Base-by-base conservation (phyloP, 2,888 invertebrate genomes). In the Phyllotreta striolata region DNA sequence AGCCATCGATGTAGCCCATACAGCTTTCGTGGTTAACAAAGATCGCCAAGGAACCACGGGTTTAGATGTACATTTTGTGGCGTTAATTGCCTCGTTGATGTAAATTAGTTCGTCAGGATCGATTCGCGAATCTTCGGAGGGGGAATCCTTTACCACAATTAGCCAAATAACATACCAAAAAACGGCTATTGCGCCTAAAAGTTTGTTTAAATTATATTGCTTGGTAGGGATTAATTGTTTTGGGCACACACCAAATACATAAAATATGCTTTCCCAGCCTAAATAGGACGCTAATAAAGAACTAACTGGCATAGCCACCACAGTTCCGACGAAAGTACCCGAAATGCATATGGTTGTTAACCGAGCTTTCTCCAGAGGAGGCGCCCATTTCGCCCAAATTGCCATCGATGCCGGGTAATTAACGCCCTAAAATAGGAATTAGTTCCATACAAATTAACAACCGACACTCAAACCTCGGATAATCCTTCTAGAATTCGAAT, bases 381-480 rank as follows among this genome's bases (percentile, higher is more conserved):
- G 93, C n/a, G 92, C 89, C 94, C 94, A 94, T 55, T 88, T 87
- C 0, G 91, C 85, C 91, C 93, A 93, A 14, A 93, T 87, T 8
- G 5, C 6, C 10, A 52, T 7, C 5, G 39, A 8, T 1, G 52
- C 80, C 90, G 91, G 44, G 89, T 86, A 76, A 87, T 87, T 0
- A 89, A 85, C 73, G 89, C 88, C 95, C 95, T 52, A 39, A 13
- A 52, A 52, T 38, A 1, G 24, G 24, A 24, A 24, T 24, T 24
- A 24, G 24, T 41, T 10, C 9, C 5, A 10, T 6, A 41, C 9
- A 41, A 41, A 2, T n/a, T 41, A 4, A 41, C 5, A 41, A 41
- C 9, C 4, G 9, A 46, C 8, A 6, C 10, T 44, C 10, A 52
- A 41, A 78, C 78, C 70, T 79, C 79, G 63, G 78, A 78, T 63